Evolutionary conservation across 2,797 vertebrate species (phyloP), one percentile per base, ranked within the genome.

Genomic region (Selene dorsalis): DNA sequence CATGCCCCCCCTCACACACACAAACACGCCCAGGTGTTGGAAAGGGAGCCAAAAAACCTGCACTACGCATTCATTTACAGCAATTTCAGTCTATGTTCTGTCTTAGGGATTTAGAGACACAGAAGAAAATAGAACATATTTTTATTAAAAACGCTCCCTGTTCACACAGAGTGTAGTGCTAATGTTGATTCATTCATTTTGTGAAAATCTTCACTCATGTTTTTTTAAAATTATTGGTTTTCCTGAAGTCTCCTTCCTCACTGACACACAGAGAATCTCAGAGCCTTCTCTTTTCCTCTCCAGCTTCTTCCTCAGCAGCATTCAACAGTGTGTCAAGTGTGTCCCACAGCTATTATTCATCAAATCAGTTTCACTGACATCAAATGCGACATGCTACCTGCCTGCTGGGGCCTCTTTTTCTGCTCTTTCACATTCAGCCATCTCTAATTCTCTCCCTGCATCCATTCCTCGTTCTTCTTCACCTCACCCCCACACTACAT

Each of bases 61-160:
- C 81, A 60, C 41, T 20, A 3, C 68, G 72, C 59, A 88, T 85
- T 84, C 1, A 89, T 88, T 77, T 88, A 57, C 61, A 85, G 63
- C 75, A 20, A 72, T 74, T 86, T 75, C n/a, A 39, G 38, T 69
- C 41, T 67, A 22, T 59, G 55, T 71, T 84, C 78, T 74, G 30
- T 73, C 78, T 62, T 38, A 4, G 39, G 71, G 84, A 62, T 83
- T 75, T 62, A 62, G 69, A 69, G 61, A 67, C 12, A 55, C n/a
- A 35, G 22, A 59, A 4, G 32, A 28, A 65, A 69, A 55, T 24
- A 39, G 5, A 60, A 63, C 66, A 59, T 73, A 53, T 73, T 69
- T 83, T 69, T 71, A 68, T 58, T 48, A 50, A 47, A 79, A 80
- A 45, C 17, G 9, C 52, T 69, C 41, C 56, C 57, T 82, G 4